Conservation (phyloP, 1,140 invertebrate genomes). For the Panonychus citri region DNA sequence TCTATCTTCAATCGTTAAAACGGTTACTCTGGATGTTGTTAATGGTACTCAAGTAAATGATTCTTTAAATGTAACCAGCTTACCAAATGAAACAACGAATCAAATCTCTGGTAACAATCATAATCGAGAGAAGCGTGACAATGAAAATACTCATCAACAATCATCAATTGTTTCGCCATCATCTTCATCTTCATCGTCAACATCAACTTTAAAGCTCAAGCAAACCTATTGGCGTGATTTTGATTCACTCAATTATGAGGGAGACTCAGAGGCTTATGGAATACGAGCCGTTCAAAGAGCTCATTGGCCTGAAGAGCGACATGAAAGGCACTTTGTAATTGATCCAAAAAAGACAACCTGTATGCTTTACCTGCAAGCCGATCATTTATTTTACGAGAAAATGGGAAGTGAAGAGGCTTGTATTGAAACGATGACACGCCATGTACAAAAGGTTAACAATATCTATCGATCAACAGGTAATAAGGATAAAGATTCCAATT, state of each 20-base stretch:
- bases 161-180: not conserved
- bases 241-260: conserved; percentile 12
- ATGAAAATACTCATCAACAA: not conserved
- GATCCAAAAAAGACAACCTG: conserved; percentile 48
- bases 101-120: not conserved
- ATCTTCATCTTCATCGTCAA: not conserved
- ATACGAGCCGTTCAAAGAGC: conserved; percentile 15
- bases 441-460: conserved; percentile 74
- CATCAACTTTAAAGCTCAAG: not conserved
- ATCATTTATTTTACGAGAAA: conserved; percentile 76
- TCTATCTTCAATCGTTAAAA: too few species aligned
- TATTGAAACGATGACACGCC: conserved; percentile 78
- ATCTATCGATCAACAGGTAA: conserved; percentile 70
- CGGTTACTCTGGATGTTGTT: not conserved
- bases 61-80: too few species aligned
- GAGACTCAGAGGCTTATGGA: conserved; percentile 14
- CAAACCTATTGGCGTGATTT: conserved; percentile 12
- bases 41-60: not conserved
- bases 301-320: conserved; percentile 13
- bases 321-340: conserved; percentile 36
- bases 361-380: conserved; percentile 78
- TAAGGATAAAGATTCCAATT: conserved; percentile 1
- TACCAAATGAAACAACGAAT: too few species aligned
- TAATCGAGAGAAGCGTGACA: not conserved
- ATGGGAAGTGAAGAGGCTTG: conserved; percentile 77